A percentile compares a stretch with the other conserved stretches of the same genome.
Conservation (phyloP, 1,140 invertebrate genomes). For the Scaptodrosophila lebanonensis region DNA sequence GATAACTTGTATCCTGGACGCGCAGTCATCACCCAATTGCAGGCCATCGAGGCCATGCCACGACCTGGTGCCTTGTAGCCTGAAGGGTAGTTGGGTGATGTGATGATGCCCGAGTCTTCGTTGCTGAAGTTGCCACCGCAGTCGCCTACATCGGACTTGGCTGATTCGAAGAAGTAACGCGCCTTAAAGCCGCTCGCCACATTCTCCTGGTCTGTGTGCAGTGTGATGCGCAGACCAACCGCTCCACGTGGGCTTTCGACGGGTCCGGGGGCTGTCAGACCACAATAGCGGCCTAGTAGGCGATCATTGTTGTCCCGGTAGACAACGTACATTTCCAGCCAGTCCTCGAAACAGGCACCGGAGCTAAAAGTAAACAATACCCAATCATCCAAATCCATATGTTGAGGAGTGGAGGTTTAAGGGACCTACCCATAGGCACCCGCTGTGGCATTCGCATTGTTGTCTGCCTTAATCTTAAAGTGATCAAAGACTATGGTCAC, state of each 20-base stretch:
- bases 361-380: constrained; percentile 79
- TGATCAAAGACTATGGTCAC: constrained; percentile 95
- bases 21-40: constrained; percentile 95
- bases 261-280: constrained; percentile 90
- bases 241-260: constrained; percentile 92
- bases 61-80: constrained; percentile 88
- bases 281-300: constrained; percentile 91
- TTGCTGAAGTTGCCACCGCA: constrained; percentile 94
- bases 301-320: constrained; percentile 88
- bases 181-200: constrained; percentile 95
- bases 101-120: constrained; percentile 88
- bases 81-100: constrained; percentile 92
- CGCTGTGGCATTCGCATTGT: constrained; percentile 79
- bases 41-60: constrained; percentile 87
- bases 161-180: constrained; percentile 90
- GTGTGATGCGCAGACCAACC: constrained; percentile 87
- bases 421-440: constrained; percentile 81
- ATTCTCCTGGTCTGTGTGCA: constrained; percentile 89
- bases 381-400: neutral
- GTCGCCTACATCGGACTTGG: constrained; percentile 92
- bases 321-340: constrained; percentile 94
- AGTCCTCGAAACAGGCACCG: constrained; percentile 91
- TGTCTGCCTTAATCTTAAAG: constrained; percentile 89
- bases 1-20: constrained; percentile 88
- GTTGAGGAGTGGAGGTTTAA: neutral